Conservation (phyloP, 1,140 invertebrate species). For the Diachasma alloeum region DNA sequence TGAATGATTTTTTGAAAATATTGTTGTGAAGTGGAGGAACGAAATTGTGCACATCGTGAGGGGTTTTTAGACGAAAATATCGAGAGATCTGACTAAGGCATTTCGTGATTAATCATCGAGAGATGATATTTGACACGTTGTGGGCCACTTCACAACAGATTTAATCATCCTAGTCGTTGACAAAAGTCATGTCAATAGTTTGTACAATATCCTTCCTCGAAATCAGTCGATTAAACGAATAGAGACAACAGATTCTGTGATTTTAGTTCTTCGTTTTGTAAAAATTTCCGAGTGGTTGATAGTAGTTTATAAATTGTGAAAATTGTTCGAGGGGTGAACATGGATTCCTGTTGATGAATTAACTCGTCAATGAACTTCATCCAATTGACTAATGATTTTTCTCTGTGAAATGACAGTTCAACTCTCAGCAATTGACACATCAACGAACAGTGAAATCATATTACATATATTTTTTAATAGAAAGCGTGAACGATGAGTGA, state of each 20-base stretch:
- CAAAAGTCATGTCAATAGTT: not conserved
- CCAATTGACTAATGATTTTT: too few species aligned
- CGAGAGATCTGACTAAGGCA: not conserved
- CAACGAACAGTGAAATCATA: not conserved
- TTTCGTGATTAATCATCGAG: not conserved
- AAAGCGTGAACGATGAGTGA: not conserved
- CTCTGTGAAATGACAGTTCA: not conserved
- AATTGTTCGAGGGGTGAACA: not conserved
- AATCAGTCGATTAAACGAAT: not conserved
- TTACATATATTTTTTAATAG: not conserved
- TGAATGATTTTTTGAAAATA: not conserved
- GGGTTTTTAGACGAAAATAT: not conserved
- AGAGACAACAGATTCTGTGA: slow-evolving; percentile 36
- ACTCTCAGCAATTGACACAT: not conserved
- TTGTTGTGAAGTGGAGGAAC: too few species aligned
- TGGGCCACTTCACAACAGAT: not conserved
- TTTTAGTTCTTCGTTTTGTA: slow-evolving; percentile 31
- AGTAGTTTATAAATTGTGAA: not conserved
- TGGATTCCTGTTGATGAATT: not conserved
- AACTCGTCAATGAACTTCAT: not conserved
- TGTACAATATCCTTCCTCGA: not conserved
- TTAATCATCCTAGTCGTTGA: not conserved
- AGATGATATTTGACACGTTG: too few species aligned
- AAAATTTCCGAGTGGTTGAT: not conserved
- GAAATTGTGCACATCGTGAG: not conserved